A percentile compares a stretch with the other conserved stretches of the same genome.
Evolutionary conservation across 2,888 invertebrate species (phyloP).

Genomic region (Euphydryas editha): DNA sequence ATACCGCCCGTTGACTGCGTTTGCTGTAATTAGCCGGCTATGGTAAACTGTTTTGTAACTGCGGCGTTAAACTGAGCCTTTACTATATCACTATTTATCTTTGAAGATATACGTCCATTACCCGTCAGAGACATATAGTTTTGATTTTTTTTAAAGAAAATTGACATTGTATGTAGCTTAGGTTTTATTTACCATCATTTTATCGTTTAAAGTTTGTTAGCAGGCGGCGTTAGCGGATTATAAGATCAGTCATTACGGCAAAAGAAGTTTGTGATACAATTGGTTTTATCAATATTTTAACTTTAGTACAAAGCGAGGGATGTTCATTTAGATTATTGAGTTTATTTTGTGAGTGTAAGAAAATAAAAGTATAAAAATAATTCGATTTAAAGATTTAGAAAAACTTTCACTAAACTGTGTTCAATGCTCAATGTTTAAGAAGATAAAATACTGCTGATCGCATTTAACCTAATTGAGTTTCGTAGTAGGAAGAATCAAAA

Average conservation of each 20-base stretch:
- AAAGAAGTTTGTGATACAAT: slow-evolving; percentile 67
- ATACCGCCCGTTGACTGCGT: slow-evolving; percentile 47
- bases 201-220: slow-evolving; percentile 45
- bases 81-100: slow-evolving; percentile 21
- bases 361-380: background rate
- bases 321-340: background rate
- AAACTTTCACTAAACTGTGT: no score
- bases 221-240: slow-evolving; percentile 61
- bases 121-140: background rate
- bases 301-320: slow-evolving; percentile 13
- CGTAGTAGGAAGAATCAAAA: no score
- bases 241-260: slow-evolving; percentile 61
- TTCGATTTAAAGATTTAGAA: no score
- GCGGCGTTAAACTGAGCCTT: slow-evolving; percentile 43
- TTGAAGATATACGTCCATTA: slow-evolving; percentile 7
- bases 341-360: background rate
- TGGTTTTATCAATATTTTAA: slow-evolving; percentile 53
- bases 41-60: slow-evolving; percentile 59
- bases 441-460: no score
- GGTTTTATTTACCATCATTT: background rate
- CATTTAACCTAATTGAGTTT: no score
- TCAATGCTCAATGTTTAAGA: no score
- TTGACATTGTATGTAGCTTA: slow-evolving; percentile 44
- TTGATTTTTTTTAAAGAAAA: slow-evolving; percentile 10
- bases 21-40: slow-evolving; percentile 74